Conservation (phyloP, 2,888 invertebrate species). For the Pedicia rivosa region DNA sequence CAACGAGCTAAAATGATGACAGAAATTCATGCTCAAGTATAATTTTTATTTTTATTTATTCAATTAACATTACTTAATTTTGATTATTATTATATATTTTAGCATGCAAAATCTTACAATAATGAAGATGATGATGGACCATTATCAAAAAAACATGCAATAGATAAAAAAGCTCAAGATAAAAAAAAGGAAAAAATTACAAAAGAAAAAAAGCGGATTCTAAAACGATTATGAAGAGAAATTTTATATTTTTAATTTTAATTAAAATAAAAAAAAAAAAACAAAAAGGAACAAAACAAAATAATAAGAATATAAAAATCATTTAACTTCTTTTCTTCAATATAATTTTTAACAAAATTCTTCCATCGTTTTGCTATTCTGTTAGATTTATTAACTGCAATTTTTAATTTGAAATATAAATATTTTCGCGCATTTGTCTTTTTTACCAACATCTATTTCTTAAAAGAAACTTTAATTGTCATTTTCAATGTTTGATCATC, state of each 20-base stretch:
- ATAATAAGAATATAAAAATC: not conserved
- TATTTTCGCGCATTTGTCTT: no score
- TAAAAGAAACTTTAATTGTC: no score
- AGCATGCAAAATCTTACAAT: constrained; percentile 33
- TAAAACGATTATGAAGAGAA: constrained; percentile 63
- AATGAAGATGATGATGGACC: constrained; percentile 45
- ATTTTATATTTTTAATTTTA: not conserved
- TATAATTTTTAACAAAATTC: constrained; percentile 3
- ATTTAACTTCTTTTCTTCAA: no score
- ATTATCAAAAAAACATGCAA: constrained; percentile 71
- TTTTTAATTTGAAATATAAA: no score
- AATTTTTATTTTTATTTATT: constrained; percentile 5
- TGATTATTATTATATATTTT: constrained; percentile 14
- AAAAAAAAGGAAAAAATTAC: constrained; percentile 49
- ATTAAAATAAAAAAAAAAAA: not conserved
- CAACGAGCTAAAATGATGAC: constrained; percentile 80
- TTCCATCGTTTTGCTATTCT: not conserved
- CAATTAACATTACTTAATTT: constrained; percentile 5
- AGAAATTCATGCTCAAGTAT: constrained; percentile 71
- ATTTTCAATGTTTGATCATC: no score
- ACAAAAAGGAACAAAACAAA: not conserved
- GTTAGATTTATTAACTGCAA: no score
- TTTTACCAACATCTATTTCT: no score
- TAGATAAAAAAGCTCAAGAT: constrained; percentile 58
- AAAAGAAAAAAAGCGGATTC: constrained; percentile 71